A percentile compares a stretch with the other conserved stretches of the same genome.
Conservation (phyloP, 2,888 invertebrate genomes). For the Pachydiplax longipennis region DNA sequence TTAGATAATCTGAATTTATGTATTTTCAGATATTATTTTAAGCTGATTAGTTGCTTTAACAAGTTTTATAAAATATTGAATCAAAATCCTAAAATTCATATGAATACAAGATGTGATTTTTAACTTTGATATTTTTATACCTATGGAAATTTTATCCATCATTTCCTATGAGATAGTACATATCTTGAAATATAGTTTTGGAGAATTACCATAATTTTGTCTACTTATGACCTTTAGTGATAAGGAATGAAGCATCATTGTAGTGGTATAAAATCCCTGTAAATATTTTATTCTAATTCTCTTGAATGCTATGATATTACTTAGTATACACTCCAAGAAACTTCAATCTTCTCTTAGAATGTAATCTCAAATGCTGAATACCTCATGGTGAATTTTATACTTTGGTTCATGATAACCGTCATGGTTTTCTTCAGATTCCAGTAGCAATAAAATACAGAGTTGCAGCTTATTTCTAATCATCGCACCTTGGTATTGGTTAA, state of each 20-base stretch:
- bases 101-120: neutral
- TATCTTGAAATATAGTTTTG: neutral
- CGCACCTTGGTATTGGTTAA: neutral
- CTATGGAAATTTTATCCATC: neutral
- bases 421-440: too few relatives aligned
- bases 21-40: too few relatives aligned
- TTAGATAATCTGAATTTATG: too few relatives aligned
- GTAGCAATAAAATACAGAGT: too few relatives aligned
- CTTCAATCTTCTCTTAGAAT: neutral
- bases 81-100: conserved; percentile 2
- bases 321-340: neutral
- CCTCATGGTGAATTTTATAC: neutral
- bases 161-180: neutral
- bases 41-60: neutral
- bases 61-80: neutral
- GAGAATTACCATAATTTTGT: neutral
- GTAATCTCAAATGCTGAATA: neutral
- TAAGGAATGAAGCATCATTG: too few relatives aligned
- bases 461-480: neutral
- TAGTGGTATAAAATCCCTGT: too few relatives aligned
- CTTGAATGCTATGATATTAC: neutral
- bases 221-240: neutral
- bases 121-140: conserved; percentile 12
- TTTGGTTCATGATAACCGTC: too few relatives aligned
- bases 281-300: too few relatives aligned